These are phyloP conservation scores for Ophion ellenae DNA, from an alignment of 2,888 invertebrate genomes.

Conservation along the genomic window DNA sequence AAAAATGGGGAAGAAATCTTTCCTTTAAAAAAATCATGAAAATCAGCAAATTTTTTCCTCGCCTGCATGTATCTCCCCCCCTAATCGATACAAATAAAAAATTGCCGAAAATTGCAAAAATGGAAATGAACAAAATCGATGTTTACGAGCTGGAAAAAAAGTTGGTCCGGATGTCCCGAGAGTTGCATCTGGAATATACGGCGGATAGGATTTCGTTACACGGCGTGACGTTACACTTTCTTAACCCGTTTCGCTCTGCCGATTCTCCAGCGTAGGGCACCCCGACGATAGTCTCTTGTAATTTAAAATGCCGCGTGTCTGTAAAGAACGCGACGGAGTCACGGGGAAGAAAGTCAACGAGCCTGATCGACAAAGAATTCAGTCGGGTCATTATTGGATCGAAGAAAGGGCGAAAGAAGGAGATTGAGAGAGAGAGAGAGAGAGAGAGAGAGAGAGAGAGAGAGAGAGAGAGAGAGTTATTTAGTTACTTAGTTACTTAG, in stretches of 20 bases:
- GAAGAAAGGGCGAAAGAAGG: constrained; percentile 10
- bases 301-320: constrained; percentile 44
- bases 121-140: neutral
- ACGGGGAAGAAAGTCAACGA: constrained; percentile 51
- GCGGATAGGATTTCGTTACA: neutral
- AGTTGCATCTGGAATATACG: constrained; percentile 1
- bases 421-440: neutral
- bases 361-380: constrained; percentile 56
- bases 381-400: constrained; percentile 41
- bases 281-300: constrained; percentile 13
- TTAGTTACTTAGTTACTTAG: too few species aligned
- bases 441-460: neutral
- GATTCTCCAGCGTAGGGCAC: constrained; percentile 12
- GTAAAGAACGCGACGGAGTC: constrained; percentile 30
- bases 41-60: too few species aligned
- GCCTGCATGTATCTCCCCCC: too few species aligned
- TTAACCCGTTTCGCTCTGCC: constrained; percentile 26
- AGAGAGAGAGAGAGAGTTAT: neutral
- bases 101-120: neutral
- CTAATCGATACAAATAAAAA: too few species aligned
- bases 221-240: neutral
- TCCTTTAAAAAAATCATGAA: too few species aligned
- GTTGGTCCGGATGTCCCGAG: constrained; percentile 10
- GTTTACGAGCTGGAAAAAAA: neutral
- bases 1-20: too few species aligned